Evolutionary conservation across 2,113 vertebrate species (phyloP).

Genomic region (Salminus brasiliensis): DNA sequence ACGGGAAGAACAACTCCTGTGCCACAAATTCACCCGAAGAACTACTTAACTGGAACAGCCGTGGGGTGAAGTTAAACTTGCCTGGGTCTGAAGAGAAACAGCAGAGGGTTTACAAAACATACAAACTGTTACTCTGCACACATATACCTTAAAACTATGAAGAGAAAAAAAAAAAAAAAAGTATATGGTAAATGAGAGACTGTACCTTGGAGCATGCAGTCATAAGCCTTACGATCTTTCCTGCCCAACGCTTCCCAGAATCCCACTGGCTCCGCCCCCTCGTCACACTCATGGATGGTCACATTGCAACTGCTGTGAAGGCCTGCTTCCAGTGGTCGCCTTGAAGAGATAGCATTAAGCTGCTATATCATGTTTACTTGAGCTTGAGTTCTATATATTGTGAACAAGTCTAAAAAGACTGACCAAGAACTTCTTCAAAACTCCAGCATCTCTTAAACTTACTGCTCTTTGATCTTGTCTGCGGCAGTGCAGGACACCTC

Average conservation of each 20-base stretch:
- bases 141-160: not conserved
- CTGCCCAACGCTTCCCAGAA: constrained; percentile 87
- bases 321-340: constrained; percentile 85
- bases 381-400: not conserved
- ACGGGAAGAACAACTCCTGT: constrained; percentile 85
- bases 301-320: constrained; percentile 88
- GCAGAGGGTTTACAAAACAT: not conserved
- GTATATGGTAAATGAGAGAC: not conserved
- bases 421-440: too few relatives aligned
- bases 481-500: constrained; percentile 87
- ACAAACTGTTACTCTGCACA: not conserved
- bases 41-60: constrained; percentile 95
- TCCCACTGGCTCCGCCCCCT: constrained; percentile 82
- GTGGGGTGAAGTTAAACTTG: constrained; percentile 96
- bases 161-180: not conserved
- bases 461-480: constrained; percentile 95
- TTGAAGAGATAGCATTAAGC: constrained; percentile 47
- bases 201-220: constrained; percentile 90
- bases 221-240: constrained; percentile 86
- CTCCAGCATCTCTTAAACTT: too few relatives aligned
- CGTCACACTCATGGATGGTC: constrained; percentile 85
- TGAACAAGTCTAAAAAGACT: too few relatives aligned
- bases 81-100: constrained; percentile 84
- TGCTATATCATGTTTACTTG: not conserved
- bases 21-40: constrained; percentile 93